These are phyloP conservation scores for Podarcis siculus DNA, from an alignment of 2,797 vertebrate genomes.

Conservation along the genomic window DNA sequence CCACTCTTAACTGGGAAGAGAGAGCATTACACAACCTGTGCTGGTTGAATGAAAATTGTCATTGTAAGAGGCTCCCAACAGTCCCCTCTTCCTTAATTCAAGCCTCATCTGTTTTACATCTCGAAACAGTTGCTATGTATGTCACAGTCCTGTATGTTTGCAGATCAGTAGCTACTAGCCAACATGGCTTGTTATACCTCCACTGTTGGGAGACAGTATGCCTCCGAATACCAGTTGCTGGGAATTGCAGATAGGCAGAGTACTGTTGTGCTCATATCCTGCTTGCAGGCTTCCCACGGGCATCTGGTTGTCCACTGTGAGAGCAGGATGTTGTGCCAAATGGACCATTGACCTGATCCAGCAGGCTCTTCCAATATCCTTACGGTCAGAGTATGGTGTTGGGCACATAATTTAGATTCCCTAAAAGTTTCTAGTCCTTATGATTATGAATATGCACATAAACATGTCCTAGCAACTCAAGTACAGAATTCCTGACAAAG, in stretches of 20 bases:
- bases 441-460: not conserved
- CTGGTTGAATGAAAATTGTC: slow-evolving; percentile 52
- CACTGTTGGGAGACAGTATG: too few species aligned
- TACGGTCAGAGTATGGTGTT: not conserved
- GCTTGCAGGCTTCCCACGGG: too few species aligned
- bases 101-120: slow-evolving; percentile 36
- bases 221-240: too few species aligned
- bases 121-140: not conserved
- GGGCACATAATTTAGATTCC: not conserved
- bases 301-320: too few species aligned
- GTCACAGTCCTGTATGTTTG: not conserved
- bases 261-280: too few species aligned
- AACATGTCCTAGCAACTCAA: slow-evolving; percentile 37
- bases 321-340: too few species aligned
- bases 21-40: slow-evolving; percentile 59
- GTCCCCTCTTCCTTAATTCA: slow-evolving; percentile 40
- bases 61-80: slow-evolving; percentile 38
- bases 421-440: not conserved
- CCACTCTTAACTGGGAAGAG: slow-evolving; percentile 45
- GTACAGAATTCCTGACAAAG: slow-evolving; percentile 6
- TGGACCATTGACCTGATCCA: too few species aligned
- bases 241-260: too few species aligned
- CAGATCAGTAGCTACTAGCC: not conserved
- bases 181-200: too few species aligned
- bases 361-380: too few species aligned